Base-by-base conservation (phyloP, 2,888 invertebrate species). In the Camponotus fellah region DNA sequence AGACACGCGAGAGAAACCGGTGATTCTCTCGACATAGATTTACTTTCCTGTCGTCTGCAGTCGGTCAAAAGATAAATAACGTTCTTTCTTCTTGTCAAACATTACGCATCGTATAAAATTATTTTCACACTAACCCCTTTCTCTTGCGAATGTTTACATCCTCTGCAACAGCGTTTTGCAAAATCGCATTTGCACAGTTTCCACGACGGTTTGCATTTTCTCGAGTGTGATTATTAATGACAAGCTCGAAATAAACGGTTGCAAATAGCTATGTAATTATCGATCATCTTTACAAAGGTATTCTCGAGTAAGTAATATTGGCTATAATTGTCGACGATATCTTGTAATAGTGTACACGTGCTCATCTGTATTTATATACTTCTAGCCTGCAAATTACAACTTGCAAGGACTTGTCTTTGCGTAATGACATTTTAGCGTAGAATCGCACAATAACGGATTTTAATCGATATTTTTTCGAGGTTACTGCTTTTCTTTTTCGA, bases 381-480 rank as follows among this genome's bases (percentile, higher is more conserved):
- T 56, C 43, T 64, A 14, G 9, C 32, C 26, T 64, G 60, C 65
- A 75, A 81, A 87, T 83, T 81, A 62, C 68, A 37, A 21, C 43
- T 32, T n/a, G 71, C 56, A 49, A 66, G 69, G 62, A 82, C 68
- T 12, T 37, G 43, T 40, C 68, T 21, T 74, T 21, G 21, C n/a
- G 62, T 68, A 60, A 58, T 10, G 37, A 58, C 34, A 40, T 71
- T 75, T 64, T n/a, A 56, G 21, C 56, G 9, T 40, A 21, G 14
- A 53, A 82, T 82, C 68, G 76, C 64, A 84, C 82, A 64, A 72
- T 60, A 77, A 79, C 77, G 71, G 60, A 64, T 83, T 64, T 79
- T 71, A 82, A 87, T 87, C 87, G 82, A 64, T 65, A 69, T 72
- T 83, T 81, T 85, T 60, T 60, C 83, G 87, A 89, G 82, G 82